phyloP scores from a whole-genome alignment of 2,797 vertebrate genomes.

The Propithecus deckenii region DNA sequence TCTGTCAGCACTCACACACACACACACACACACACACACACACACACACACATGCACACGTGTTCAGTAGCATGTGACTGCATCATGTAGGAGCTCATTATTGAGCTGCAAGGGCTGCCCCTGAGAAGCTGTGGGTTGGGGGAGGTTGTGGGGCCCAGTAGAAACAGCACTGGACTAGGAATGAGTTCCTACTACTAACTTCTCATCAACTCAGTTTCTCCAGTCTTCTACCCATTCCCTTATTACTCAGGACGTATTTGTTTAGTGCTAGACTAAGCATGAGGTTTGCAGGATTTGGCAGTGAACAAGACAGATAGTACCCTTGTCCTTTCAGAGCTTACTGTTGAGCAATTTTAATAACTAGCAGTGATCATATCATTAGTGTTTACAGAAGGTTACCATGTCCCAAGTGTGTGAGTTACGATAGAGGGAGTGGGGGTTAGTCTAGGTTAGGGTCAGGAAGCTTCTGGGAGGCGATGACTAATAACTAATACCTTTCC shows the following conservation, averaged over 20 bases:
- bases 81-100: neutral
- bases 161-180: neutral
- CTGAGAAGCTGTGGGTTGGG: neutral
- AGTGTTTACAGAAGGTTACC: neutral
- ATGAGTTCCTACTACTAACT: neutral
- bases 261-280: neutral
- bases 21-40: neutral
- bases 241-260: neutral
- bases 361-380: neutral
- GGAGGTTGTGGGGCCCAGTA: rapidly evolving
- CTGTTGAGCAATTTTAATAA: neutral
- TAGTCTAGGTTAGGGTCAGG: too few relatives aligned
- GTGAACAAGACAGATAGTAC: neutral
- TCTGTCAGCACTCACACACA: neutral
- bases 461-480: neutral
- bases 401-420: neutral
- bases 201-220: neutral
- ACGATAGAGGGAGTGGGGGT: neutral
- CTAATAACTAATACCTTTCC: neutral
- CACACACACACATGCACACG: neutral
- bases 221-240: neutral
- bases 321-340: neutral
- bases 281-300: neutral
- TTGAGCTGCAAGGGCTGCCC: neutral
- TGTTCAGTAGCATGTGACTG: neutral